Base-by-base conservation (phyloP, 2,113 vertebrate species). In the Megalops atlanticus region DNA sequence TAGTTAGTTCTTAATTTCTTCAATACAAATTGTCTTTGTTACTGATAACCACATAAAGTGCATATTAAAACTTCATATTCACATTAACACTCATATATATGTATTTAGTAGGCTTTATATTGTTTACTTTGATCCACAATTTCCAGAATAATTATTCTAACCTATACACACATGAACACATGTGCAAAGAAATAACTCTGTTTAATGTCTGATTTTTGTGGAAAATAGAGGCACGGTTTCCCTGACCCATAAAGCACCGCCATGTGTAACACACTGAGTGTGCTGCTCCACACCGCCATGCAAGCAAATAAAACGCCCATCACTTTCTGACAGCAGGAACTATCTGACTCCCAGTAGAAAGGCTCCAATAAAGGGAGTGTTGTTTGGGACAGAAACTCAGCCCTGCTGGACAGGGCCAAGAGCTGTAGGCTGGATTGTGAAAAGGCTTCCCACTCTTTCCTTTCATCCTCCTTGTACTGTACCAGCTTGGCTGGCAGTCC, bases 401-500 rank as follows among this genome's bases (percentile, higher is more conserved):
- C 77, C 35, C 41, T 35, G 79, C 77, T 82, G 74, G 77, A 43
- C 43, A 69, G 68, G 78, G 79, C 74, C 84, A 83, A 52, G 77
- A 77, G 64, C 54, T 73, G 79, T 80, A 79, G 77, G 71, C 45
- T 31, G 70, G 45, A 85, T 54, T 80, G 73, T 81, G 83, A 77
- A 72, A 86, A 83, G 73, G 39, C 77, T 47, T 80, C 80, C 84
- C 79, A 75, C 78, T 74, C 80, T 41, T 38, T 52, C 71, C 52
- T 80, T 81, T 86, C 79, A 82, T 81, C 79, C 33, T 31, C 73
- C 24, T 43, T 10, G 45, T 38, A 41, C 80, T 10, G 45, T 38
- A 41, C 80, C 80, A 77, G 73, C 80, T 83, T 84, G 77, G 72
- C 78, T 78, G 74, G 78, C 38, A 76, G 77, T 54, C 81, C 77